Evolutionary conservation across 2,797 vertebrate species (phyloP).

Genomic region (Gila robusta): DNA sequence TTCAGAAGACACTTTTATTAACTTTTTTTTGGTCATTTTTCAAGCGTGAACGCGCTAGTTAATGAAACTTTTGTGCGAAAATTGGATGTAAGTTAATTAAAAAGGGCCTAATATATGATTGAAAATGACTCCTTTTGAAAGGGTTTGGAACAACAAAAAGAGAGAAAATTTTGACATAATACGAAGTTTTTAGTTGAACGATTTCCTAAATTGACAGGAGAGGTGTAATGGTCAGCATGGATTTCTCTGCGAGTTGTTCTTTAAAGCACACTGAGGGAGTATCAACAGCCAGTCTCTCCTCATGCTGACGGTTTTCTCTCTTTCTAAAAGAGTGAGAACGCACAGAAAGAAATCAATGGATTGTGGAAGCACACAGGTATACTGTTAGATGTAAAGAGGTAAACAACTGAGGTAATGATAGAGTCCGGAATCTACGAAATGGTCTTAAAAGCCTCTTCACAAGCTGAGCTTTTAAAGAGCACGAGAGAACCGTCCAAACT

Average conservation of each 20-base stretch:
- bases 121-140: not conserved
- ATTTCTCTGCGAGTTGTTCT: not conserved
- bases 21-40: not conserved
- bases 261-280: constrained; percentile 17
- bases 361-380: constrained; percentile 39
- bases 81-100: not conserved
- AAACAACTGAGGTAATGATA: constrained; percentile 59
- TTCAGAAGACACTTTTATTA: not conserved
- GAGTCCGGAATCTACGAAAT: constrained; percentile 57
- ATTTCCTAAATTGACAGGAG: not conserved
- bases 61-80: too few species aligned
- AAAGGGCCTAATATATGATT: not conserved
- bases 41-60: not conserved
- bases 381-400: constrained; percentile 55
- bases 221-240: not conserved
- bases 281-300: constrained; percentile 34
- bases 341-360: constrained; percentile 51
- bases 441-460: constrained; percentile 60
- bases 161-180: not conserved
- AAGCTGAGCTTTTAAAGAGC: constrained; percentile 52
- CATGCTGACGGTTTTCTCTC: constrained; percentile 41
- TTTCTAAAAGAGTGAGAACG: constrained; percentile 34
- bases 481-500: constrained; percentile 52
- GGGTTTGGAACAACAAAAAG: not conserved
- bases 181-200: not conserved